phyloP scores from a whole-genome alignment of 2,797 vertebrate species.

The Microtus agrestis region DNA sequence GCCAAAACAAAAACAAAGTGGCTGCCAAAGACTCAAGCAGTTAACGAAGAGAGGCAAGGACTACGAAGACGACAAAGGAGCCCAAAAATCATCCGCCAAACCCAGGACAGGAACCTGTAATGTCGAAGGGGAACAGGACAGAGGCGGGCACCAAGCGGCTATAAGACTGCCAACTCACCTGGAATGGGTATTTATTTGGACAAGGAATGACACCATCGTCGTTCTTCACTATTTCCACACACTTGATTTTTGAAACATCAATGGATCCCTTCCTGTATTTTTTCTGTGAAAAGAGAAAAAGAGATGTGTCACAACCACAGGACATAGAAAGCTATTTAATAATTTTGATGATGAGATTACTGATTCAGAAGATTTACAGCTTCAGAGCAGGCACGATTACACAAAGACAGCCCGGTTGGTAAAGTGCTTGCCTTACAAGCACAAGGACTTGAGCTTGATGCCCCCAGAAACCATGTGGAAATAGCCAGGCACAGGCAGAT shows the following conservation, averaged over 20 bases:
- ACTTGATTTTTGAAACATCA: constrained; percentile 93
- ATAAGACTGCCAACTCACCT: constrained; percentile 88
- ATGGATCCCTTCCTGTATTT: constrained; percentile 93
- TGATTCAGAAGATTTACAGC: constrained; percentile 7
- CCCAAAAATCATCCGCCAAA: background rate
- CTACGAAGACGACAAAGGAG: background rate
- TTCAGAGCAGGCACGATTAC: background rate
- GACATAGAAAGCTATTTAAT: background rate
- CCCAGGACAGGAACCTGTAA: background rate
- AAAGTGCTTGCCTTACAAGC: background rate
- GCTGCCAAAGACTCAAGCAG: background rate
- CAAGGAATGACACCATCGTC: constrained; percentile 92
- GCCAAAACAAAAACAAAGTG: background rate
- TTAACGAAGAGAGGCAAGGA: background rate
- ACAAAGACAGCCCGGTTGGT: background rate
- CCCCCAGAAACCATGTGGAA: background rate
- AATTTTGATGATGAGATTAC: constrained; percentile 21
- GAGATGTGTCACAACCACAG: background rate
- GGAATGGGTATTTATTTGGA: constrained; percentile 97
- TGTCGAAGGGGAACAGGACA: background rate
- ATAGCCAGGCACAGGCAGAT: background rate
- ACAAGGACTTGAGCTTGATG: background rate
- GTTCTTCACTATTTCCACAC: constrained; percentile 95
- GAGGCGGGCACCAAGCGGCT: background rate
- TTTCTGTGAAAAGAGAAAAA: constrained; percentile 88